These are phyloP conservation scores for Pterostichus madidus DNA, from an alignment of 2,888 invertebrate species.

Conservation along the genomic window DNA sequence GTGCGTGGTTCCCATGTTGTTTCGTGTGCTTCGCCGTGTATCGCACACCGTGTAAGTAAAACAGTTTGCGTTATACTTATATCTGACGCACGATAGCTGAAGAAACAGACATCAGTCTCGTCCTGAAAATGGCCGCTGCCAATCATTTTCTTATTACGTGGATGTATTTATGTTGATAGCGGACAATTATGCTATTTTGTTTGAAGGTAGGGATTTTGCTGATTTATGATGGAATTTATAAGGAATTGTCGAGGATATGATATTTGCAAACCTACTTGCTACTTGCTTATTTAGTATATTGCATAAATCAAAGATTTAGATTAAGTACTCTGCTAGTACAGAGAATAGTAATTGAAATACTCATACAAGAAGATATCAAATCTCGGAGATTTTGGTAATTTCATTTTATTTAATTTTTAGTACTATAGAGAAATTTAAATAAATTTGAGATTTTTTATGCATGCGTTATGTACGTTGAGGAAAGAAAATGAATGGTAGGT, in stretches of 20 bases:
- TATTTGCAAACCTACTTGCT: constrained; percentile 1
- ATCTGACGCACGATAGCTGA: constrained; percentile 16
- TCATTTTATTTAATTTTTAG: too few species aligned
- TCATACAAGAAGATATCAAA: too few species aligned
- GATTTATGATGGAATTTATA: neutral
- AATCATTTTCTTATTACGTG: constrained; percentile 13
- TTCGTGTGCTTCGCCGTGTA: constrained; percentile 23
- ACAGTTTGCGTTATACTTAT: constrained; percentile 38
- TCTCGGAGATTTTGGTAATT: too few species aligned
- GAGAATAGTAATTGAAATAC: too few species aligned
- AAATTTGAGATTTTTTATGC: too few species aligned
- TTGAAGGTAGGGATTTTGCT: neutral
- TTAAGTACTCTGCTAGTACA: neutral
- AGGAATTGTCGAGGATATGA: neutral
- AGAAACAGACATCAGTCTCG: neutral
- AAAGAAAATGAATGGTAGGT: too few species aligned
- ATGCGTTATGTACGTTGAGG: too few species aligned
- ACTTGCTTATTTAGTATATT: neutral
- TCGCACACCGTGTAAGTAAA: constrained; percentile 38
- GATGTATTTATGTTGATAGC: constrained; percentile 36
- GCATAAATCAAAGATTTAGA: neutral
- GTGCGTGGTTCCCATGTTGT: constrained; percentile 50
- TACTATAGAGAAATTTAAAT: too few species aligned
- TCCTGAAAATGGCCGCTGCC: neutral
- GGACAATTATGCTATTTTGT: neutral